These are phyloP conservation scores for Antennarius striatus DNA, from an alignment of 2,113 vertebrate species.

Conservation along the genomic window DNA sequence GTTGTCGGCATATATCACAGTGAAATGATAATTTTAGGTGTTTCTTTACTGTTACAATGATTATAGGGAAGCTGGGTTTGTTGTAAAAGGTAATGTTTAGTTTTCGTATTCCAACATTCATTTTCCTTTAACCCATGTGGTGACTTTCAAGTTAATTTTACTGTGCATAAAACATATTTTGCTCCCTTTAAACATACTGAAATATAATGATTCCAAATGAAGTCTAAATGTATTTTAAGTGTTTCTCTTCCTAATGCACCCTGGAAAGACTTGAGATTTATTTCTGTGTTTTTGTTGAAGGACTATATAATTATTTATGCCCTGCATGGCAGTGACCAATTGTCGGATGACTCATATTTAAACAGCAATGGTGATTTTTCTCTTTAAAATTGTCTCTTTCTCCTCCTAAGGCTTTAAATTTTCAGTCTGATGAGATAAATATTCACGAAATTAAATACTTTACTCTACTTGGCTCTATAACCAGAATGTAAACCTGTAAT, in stretches of 20 bases:
- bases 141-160: no score
- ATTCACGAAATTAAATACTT: no score
- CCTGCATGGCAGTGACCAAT: conserved; percentile 49
- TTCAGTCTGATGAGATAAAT: conserved; percentile 23
- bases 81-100: no score
- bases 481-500: no score
- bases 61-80: no score
- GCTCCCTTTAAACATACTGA: conserved; percentile 1
- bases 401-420: conserved; percentile 31
- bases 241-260: conserved; percentile 20
- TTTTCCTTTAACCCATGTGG: background rate
- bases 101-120: no score
- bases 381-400: conserved; percentile 21
- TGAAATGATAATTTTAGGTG: no score
- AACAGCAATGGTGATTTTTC: conserved; percentile 39
- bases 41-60: no score
- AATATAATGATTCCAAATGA: conserved; percentile 19
- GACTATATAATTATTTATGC: conserved; percentile 44
- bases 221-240: conserved; percentile 28
- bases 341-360: conserved; percentile 59
- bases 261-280: conserved; percentile 25
- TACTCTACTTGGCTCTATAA: no score
- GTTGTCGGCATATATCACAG: no score
- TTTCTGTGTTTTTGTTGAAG: conserved; percentile 33
- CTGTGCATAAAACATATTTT: background rate